These are phyloP conservation scores for Drosophila athabasca DNA, from an alignment of 1,140 invertebrate species.

Conservation along the genomic window DNA sequence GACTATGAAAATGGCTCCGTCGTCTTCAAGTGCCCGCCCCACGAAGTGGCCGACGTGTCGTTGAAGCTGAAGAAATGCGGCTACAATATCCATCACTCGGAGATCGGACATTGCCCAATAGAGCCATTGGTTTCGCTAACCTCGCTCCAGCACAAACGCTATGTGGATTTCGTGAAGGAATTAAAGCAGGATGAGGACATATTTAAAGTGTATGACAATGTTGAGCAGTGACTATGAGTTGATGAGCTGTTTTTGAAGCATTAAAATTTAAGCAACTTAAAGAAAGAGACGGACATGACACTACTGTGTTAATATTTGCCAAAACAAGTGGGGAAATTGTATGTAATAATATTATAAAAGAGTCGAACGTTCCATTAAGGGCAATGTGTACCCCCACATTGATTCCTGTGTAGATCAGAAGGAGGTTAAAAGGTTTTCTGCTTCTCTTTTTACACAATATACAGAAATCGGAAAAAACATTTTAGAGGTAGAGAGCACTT, in stretches of 20 bases:
- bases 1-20: conserved; percentile 30
- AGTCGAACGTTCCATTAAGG: too few relatives aligned
- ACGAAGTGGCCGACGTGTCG: conserved; percentile 30
- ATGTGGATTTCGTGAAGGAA: conserved; percentile 41
- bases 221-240: conserved; percentile 8
- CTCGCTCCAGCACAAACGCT: conserved; percentile 17
- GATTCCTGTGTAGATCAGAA: too few relatives aligned
- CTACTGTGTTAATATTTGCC: too few relatives aligned
- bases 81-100: conserved; percentile 46
- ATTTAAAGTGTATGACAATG: conserved; percentile 70
- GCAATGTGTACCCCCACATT: too few relatives aligned
- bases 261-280: not conserved
- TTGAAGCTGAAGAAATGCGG: conserved; percentile 32
- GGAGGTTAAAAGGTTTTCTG: too few relatives aligned
- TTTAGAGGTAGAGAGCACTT: too few relatives aligned
- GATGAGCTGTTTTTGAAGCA: too few relatives aligned
- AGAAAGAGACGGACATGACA: not conserved
- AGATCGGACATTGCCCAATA: conserved; percentile 36
- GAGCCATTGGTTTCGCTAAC: conserved; percentile 28
- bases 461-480: too few relatives aligned
- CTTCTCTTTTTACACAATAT: too few relatives aligned
- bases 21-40: conserved; percentile 52
- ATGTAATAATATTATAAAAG: too few relatives aligned
- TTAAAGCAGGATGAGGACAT: conserved; percentile 45
- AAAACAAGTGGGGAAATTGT: too few relatives aligned